phyloP scores from a whole-genome alignment of 2,797 vertebrate species.

The Paramormyrops hopkinsi region DNA sequence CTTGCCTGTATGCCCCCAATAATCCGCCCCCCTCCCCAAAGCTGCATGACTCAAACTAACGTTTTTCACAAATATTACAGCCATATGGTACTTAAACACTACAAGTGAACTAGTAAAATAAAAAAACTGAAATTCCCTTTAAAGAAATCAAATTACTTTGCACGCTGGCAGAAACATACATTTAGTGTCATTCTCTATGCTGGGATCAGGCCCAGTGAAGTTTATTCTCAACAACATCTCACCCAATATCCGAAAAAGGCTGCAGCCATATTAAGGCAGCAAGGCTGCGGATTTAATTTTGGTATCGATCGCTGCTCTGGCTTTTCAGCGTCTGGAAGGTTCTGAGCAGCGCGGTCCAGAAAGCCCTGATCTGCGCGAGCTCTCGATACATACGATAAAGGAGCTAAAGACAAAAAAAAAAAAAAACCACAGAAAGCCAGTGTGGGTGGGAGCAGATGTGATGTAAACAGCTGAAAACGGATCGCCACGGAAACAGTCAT shows the following conservation, averaged over 20 bases:
- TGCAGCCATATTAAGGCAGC: constrained; percentile 9
- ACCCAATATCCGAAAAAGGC: background rate
- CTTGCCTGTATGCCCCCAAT: background rate
- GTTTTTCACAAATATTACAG: background rate
- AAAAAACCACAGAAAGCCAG: background rate
- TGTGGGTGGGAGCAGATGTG: background rate
- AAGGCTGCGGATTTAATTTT: constrained; percentile 17
- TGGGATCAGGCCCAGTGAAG: background rate
- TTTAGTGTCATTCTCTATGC: background rate
- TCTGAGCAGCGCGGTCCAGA: background rate
- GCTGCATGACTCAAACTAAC: background rate
- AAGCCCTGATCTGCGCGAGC: background rate
- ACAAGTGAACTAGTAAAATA: too few relatives aligned
- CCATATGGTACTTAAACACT: background rate
- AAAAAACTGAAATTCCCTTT: background rate
- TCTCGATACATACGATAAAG: background rate
- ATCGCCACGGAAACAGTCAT: background rate
- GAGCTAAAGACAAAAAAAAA: background rate
- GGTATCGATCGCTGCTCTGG: constrained; percentile 10
- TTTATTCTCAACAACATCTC: background rate
- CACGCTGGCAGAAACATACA: background rate
- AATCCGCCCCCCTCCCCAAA: background rate
- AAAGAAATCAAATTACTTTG: background rate
- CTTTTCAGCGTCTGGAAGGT: constrained; percentile 5
- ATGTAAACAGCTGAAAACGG: background rate